Percentiles rank a stretch among this genome's conserved stretches.
Conservation (phyloP, 2,888 invertebrate genomes). For the Tetragonula carbonaria region DNA sequence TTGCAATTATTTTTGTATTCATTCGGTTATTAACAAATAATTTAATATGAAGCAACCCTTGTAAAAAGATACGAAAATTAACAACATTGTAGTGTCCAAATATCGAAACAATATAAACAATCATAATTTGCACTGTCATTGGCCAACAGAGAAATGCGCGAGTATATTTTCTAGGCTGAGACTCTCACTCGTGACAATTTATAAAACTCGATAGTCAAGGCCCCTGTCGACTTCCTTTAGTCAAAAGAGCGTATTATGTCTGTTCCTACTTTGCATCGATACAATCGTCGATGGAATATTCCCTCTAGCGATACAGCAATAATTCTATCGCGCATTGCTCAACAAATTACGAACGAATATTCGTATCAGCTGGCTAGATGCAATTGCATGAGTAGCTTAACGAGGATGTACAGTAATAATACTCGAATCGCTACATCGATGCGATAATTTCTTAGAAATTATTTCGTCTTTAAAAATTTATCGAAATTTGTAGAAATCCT, state of each 20-base stretch:
- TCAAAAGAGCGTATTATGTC: constrained; percentile 27
- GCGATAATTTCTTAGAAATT: not conserved
- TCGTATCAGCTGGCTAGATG: constrained; percentile 22
- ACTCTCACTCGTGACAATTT: not conserved
- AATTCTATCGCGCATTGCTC: constrained; percentile 44
- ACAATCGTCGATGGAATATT: not conserved
- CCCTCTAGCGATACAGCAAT: constrained; percentile 15
- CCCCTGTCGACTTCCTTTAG: constrained; percentile 22
- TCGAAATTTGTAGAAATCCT: not conserved
- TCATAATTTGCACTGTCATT: not conserved
- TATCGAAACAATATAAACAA: not conserved
- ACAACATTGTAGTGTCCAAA: not conserved
- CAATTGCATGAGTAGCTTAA: constrained; percentile 38
- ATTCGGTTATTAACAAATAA: no score
- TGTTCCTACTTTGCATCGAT: constrained; percentile 48
- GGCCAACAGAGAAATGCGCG: not conserved
- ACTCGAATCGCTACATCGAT: not conserved
- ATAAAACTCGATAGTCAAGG: not conserved
- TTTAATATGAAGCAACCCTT: not conserved
- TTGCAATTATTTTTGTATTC: no score
- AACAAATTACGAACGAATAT: constrained; percentile 17
- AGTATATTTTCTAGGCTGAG: not conserved
- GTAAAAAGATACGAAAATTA: not conserved
- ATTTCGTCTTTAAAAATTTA: not conserved
- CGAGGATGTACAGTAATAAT: constrained; percentile 26